Evolutionary conservation across 2,888 invertebrate genomes (phyloP).

Genomic region (Leistus spinibarbis): DNA sequence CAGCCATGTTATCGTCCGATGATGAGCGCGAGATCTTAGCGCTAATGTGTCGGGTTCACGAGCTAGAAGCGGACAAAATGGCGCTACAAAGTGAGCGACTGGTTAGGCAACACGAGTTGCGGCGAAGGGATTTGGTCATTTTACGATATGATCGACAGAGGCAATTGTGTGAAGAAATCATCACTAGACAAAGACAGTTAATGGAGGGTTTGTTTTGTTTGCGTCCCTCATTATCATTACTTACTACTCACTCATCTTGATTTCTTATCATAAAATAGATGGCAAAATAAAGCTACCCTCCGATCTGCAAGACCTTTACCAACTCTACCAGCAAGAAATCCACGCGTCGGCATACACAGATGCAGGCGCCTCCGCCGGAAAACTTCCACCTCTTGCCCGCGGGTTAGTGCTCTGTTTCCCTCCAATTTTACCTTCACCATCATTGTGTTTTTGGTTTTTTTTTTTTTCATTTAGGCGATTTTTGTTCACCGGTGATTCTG

Average conservation of each 20-base stretch:
- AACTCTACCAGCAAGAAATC: slow-evolving; percentile 85
- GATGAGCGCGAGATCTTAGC: slow-evolving; percentile 90
- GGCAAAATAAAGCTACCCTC: slow-evolving; percentile 72
- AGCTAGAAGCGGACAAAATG: slow-evolving; percentile 92
- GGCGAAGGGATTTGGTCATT: slow-evolving; percentile 82
- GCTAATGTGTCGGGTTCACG: slow-evolving; percentile 89
- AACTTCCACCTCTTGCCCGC: slow-evolving; percentile 68
- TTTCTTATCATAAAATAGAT: slow-evolving; percentile 57
- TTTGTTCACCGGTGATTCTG: slow-evolving; percentile 47
- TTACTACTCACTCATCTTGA: slow-evolving; percentile 33
- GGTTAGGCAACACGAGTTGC: slow-evolving; percentile 84
- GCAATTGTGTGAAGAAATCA: slow-evolving; percentile 88
- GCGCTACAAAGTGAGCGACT: slow-evolving; percentile 88
- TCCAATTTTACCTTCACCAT: slow-evolving; percentile 48
- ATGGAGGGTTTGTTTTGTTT: slow-evolving; percentile 71
- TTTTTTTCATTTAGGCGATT: slow-evolving; percentile 53
- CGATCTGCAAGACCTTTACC: slow-evolving; percentile 80
- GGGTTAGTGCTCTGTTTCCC: slow-evolving; percentile 56
- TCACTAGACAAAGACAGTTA: slow-evolving; percentile 82
- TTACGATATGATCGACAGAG: slow-evolving; percentile 83
- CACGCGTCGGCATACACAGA: slow-evolving; percentile 80
- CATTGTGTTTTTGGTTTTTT: no score
- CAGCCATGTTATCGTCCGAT: slow-evolving; percentile 81
- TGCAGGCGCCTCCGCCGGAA: slow-evolving; percentile 62
- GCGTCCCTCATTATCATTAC: background rate